Base-by-base conservation (phyloP, 2,888 invertebrate species). In the Oxyteleia sp. region DNA sequence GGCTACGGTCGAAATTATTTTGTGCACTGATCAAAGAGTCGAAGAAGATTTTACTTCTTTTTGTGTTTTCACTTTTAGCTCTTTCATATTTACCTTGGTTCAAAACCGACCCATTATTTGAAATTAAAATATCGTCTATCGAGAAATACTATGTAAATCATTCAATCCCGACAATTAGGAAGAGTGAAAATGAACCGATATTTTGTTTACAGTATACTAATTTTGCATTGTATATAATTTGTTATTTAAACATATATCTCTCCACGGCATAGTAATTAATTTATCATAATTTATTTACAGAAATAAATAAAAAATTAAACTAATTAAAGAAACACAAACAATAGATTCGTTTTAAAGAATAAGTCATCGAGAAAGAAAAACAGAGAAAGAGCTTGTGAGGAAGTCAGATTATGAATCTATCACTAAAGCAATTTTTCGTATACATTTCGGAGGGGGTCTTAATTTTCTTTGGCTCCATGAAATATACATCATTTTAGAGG, bases 1-100 rank as follows among this genome's bases (percentile, higher is more conserved):
- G 85, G 76, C 80, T 88, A 84, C 84, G 84, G 87, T 89, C 82
- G 85, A 90, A 90, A 90, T 90, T 90, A 90, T 90, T 90, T 86
- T 80, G 81, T 66, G 59, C 85, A 75, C 72, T 82, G 88, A 89
- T 89, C 89, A 88, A 89, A 88, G 87, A 76, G 81, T 83, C 23
- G 43, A 72, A 78, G 74, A 57, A 76, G 66, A 47, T 61, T 32
- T 41, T 35, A 45, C 55, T 63, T 74, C 78, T 79, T 83, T 83
- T 83, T 81, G 68, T 74, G 66, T 71, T 78, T 64, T 76, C 78
- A 68, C 47, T 82, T 80, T 85, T 84, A 84, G 63, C 75, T 47
- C 45, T 16, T 38, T 84, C 53, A 81, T 71, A 72, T 83, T 83
- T 82, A 72, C 78, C 47, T 74, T 72, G 51, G 72, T 53, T 43